Evolutionary conservation across 2,113 vertebrate species (phyloP).

Genomic region (Octodon degus): DNA sequence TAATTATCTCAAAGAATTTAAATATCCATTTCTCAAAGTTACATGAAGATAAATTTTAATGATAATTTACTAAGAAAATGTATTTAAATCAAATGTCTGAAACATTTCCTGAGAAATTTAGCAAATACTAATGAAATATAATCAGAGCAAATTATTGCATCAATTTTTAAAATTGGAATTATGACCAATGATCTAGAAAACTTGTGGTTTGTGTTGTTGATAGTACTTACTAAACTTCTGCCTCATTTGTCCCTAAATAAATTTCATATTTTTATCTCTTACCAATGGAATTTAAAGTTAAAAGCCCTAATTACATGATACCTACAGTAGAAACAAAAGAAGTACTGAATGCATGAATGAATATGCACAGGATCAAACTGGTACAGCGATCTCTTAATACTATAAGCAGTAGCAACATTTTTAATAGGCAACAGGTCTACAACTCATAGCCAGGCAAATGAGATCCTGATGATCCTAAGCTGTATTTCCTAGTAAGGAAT

Average conservation of each 20-base stretch:
- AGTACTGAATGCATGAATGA: neutral
- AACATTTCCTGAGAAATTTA: slow-evolving; percentile 1
- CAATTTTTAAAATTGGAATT: slow-evolving; percentile 54
- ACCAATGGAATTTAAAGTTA: slow-evolving; percentile 22
- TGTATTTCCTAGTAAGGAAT: slow-evolving; percentile 12
- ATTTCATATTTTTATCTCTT: neutral
- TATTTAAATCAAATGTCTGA: slow-evolving; percentile 19
- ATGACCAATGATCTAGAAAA: neutral
- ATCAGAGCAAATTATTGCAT: slow-evolving; percentile 12
- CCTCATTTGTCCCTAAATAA: neutral
- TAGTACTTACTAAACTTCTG: slow-evolving; percentile 14
- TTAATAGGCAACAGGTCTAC: neutral
- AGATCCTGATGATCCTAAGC: neutral
- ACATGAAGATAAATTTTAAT: neutral
- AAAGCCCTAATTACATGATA: neutral
- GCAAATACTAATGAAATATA: neutral
- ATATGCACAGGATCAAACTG: neutral
- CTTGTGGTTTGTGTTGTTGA: neutral
- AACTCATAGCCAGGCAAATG: neutral
- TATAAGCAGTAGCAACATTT: neutral
- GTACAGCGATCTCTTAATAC: neutral
- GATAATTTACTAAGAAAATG: slow-evolving; percentile 10
- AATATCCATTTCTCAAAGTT: neutral
- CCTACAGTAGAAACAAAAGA: neutral
- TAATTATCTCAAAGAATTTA: slow-evolving; percentile 43